Evolutionary conservation across 2,113 vertebrate genomes (phyloP), one percentile per base, ranked within the genome.

Genomic region (Pelobates fuscus): DNA sequence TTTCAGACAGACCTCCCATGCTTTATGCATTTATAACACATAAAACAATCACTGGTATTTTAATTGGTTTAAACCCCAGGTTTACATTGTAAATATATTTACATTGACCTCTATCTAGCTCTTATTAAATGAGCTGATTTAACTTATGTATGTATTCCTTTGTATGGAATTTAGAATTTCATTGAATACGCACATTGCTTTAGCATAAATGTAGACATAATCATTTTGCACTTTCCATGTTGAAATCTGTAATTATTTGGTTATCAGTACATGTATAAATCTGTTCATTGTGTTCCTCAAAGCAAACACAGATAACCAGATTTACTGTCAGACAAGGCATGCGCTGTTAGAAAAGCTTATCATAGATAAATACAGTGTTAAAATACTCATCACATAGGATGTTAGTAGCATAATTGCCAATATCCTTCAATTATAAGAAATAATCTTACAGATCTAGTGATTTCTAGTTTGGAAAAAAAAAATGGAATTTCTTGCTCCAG

Each of bases 191-290:
- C 3, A 24, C 5, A 26, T 20, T 26, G 57, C n/a, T 59, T 26
- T 26, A 24, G 14, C 24, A 11, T 1, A 7, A 57, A 23, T 8
- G 8, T 20, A 10, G n/a, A 10, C 27, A 20, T 41, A 0, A 43
- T 21, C 30, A 24, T 41, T 37, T 23, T 46, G 3, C 62, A 24
- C 32, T 23, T 11, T 17, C 15, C 24, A 60, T 10, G 32, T 18
- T 17, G 26, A 11, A 17, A 27, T 27, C 4, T 64, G 32, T 64
- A 64, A 64, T 64, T 64, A 64, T 49, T 49, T 46, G 15, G 44
- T 49, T 49, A 10, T 18, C 17, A 46, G 3, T 46, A 15, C 15
- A 49, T 17, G 44, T 46, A 46, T 5, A 46, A 46, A 5, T 37
- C 32, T 37, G 32, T 37, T 37, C 5, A 37, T 37, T 37, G 32